A percentile compares a stretch with the other conserved stretches of the same genome.
Evolutionary conservation across 1,140 invertebrate species (phyloP).

Genomic region (Papilio aristodemus): DNA sequence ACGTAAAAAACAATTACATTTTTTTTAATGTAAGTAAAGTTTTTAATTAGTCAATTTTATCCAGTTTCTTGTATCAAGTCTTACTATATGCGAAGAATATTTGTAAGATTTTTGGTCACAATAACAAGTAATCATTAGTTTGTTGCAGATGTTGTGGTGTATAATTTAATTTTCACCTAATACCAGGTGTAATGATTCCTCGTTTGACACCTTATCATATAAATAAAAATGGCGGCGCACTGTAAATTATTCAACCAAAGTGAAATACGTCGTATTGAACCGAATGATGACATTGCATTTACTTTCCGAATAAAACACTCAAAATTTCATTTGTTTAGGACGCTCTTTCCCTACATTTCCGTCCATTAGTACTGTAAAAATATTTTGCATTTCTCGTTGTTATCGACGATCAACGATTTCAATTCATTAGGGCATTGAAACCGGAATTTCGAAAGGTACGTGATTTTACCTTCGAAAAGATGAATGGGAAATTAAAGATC

Average conservation of each 20-base stretch:
- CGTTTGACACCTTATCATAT: too few relatives aligned
- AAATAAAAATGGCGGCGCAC: too few relatives aligned
- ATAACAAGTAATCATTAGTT: too few relatives aligned
- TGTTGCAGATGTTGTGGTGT: too few relatives aligned
- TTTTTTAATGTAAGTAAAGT: not conserved
- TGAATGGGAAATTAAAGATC: not conserved
- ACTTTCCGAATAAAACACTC: not conserved
- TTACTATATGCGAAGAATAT: too few relatives aligned
- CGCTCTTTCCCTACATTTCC: not conserved
- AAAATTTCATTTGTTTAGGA: not conserved
- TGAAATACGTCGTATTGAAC: too few relatives aligned
- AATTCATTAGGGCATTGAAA: not conserved
- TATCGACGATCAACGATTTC: not conserved
- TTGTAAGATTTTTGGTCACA: too few relatives aligned
- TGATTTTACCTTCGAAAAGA: not conserved
- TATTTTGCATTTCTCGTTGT: not conserved
- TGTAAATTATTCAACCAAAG: too few relatives aligned
- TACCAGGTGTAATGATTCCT: too few relatives aligned
- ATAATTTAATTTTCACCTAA: too few relatives aligned
- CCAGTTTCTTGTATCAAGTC: too few relatives aligned
- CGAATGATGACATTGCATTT: too few relatives aligned
- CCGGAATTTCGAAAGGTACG: not conserved
- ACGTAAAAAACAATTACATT: conserved; percentile 6
- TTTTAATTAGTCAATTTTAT: not conserved
- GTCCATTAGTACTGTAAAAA: not conserved